Base-by-base conservation (phyloP, 2,888 invertebrate genomes). In the Campoplex nolae region DNA sequence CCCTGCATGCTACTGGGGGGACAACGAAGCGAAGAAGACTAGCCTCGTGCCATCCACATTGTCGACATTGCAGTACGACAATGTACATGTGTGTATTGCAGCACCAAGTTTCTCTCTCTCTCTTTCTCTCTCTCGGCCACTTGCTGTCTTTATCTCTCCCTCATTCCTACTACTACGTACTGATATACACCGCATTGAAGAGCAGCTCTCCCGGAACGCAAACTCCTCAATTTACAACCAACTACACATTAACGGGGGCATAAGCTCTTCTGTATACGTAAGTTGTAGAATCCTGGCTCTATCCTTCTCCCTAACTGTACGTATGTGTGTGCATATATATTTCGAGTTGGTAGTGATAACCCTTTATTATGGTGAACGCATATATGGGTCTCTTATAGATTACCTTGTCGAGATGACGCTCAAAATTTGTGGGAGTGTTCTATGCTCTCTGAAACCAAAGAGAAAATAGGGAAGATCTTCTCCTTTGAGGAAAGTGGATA, bases 151-250 rank as follows among this genome's bases (percentile, higher is more conserved):
- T 58, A 13, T 58, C 56, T 11, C 23, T 23, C 28, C 23, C 58
- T 56, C 56, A 56, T 13, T 48, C 62, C 9, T 11, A 13, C 62
- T n/a, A 67, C 70, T 28, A 82, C 35, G 67, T 79, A 71, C 83
- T 54, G 54, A 82, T 74, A 73, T 65, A 78, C 62, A 67, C 35
- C 9, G 18, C 71, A 71, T 71, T 71, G 71, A 71, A 65, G 58
- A 48, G 68, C 58, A 58, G 35, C 48, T 48, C 48, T 32, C 18
- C 51, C n/a, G 48, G 54, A 76, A 79, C 67, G 80, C 73, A 83
- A 83, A 86, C 86, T 86, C 86, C 83, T 80, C 80, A 83, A 77
- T 86, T 83, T 80, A 86, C 86, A 80, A 73, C 77, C 83, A 71
- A 38, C 83, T 77, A 68, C 86, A 76, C 83, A 77, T 86, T 80